These are phyloP conservation scores for Myiagra hebetior DNA, from an alignment of 2,113 vertebrate genomes.

Conservation along the genomic window DNA sequence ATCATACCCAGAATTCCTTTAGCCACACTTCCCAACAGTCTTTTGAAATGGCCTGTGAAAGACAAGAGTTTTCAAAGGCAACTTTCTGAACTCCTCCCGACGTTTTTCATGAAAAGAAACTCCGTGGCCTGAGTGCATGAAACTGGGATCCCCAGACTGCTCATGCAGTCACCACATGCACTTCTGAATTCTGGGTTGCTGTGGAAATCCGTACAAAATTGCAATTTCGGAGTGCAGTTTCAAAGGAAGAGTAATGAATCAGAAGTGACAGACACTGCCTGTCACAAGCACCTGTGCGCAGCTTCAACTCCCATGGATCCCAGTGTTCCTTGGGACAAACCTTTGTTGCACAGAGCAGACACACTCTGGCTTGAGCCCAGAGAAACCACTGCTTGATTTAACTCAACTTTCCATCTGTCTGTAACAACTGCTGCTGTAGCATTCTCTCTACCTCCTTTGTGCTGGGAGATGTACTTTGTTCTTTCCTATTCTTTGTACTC, in stretches of 20 bases:
- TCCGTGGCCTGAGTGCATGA: too few species aligned
- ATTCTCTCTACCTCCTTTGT: fast-evolving
- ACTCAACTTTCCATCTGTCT: background rate
- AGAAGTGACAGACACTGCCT: background rate
- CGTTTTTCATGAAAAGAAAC: background rate
- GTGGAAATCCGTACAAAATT: background rate
- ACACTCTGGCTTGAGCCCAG: background rate
- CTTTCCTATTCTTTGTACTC: background rate
- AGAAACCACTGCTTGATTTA: background rate
- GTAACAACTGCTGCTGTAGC: background rate
- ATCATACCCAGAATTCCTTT: background rate
- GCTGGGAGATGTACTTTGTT: background rate
- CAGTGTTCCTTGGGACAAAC: background rate
- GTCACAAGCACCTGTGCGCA: background rate
- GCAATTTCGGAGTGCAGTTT: background rate
- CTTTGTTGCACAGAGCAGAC: background rate
- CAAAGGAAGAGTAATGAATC: background rate
- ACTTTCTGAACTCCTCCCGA: background rate
- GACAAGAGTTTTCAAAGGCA: background rate
- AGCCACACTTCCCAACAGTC: background rate
- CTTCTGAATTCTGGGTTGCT: background rate
- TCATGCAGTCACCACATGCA: background rate
- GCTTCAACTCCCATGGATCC: background rate
- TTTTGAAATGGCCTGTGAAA: background rate
- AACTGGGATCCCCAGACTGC: background rate